Percentiles rank a stretch among this genome's conserved stretches.
Evolutionary conservation across 2,888 invertebrate genomes (phyloP).

Genomic region (Agriopis marginaria): DNA sequence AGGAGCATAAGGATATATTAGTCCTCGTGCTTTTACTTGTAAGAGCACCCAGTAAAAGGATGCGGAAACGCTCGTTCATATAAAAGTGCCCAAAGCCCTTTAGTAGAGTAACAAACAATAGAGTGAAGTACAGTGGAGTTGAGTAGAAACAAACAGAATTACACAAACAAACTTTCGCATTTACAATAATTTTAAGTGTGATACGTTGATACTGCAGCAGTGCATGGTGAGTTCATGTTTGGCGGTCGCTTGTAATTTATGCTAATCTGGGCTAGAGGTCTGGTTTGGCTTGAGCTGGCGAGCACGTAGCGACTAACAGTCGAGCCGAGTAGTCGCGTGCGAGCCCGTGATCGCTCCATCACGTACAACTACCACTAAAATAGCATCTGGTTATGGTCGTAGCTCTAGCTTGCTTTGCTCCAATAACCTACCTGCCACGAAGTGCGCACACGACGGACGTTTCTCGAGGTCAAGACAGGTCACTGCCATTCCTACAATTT

Average conservation of each 20-base stretch:
- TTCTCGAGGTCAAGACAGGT: slow-evolving; percentile 67
- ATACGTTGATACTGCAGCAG: slow-evolving; percentile 11
- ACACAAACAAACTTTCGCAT: not conserved
- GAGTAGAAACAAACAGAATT: not conserved
- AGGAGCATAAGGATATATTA: too few species aligned
- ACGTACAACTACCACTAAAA: slow-evolving; percentile 19
- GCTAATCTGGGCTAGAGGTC: slow-evolving; percentile 26
- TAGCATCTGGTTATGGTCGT: slow-evolving; percentile 36
- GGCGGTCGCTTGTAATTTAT: slow-evolving; percentile 15
- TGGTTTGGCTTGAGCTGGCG: slow-evolving; percentile 51
- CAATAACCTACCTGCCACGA: slow-evolving; percentile 60
- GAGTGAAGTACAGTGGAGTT: not conserved
- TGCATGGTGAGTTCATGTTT: slow-evolving; percentile 10
- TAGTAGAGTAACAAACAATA: too few species aligned
- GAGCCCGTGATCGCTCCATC: slow-evolving; percentile 26
- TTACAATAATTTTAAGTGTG: not conserved
- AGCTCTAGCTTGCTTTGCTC: slow-evolving; percentile 53
- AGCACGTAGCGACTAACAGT: slow-evolving; percentile 52
- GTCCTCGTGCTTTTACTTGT: too few species aligned
- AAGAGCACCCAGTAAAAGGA: too few species aligned
- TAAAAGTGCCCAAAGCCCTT: too few species aligned
- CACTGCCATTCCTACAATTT: slow-evolving; percentile 61
- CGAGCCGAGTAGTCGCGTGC: slow-evolving; percentile 69
- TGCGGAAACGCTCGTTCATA: too few species aligned
- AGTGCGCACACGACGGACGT: slow-evolving; percentile 41